Conservation (phyloP, 2,113 vertebrate genomes). For the Paracanthobrama guichenoti region DNA sequence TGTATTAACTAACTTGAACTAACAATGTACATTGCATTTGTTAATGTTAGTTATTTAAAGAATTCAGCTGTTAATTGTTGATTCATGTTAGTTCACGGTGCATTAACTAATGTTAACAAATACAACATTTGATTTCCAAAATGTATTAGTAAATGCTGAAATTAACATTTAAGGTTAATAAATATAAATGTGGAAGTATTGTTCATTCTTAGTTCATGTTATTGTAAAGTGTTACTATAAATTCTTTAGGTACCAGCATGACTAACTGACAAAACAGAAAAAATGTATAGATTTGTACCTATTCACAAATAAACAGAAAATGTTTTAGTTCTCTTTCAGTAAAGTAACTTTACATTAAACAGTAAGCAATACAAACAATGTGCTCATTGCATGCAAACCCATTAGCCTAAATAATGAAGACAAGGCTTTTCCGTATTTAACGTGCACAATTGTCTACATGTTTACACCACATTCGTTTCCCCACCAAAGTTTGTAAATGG, state of each 20-base stretch:
- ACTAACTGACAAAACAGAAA: not conserved
- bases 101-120: too few relatives aligned
- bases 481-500: constrained; percentile 24
- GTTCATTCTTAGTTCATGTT: too few relatives aligned
- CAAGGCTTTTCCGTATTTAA: constrained; percentile 31
- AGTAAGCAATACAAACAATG: constrained; percentile 18
- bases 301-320: not conserved
- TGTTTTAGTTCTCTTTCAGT: constrained; percentile 24
- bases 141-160: too few relatives aligned
- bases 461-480: constrained; percentile 36
- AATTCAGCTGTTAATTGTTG: too few relatives aligned
- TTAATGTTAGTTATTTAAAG: too few relatives aligned
- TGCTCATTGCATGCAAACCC: constrained; percentile 16
- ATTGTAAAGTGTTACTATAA: not conserved
- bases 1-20: too few relatives aligned
- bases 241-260: not conserved
- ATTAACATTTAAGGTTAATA: too few relatives aligned
- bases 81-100: too few relatives aligned
- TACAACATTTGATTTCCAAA: too few relatives aligned
- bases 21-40: too few relatives aligned
- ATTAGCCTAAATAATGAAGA: constrained; percentile 41
- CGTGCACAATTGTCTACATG: constrained; percentile 16
- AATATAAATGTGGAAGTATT: too few relatives aligned
- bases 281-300: not conserved
- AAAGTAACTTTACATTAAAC: constrained; percentile 14